Percentiles rank a stretch among this genome's conserved stretches.
Evolutionary conservation across 2,113 vertebrate genomes (phyloP).

Genomic region (Columba livia): DNA sequence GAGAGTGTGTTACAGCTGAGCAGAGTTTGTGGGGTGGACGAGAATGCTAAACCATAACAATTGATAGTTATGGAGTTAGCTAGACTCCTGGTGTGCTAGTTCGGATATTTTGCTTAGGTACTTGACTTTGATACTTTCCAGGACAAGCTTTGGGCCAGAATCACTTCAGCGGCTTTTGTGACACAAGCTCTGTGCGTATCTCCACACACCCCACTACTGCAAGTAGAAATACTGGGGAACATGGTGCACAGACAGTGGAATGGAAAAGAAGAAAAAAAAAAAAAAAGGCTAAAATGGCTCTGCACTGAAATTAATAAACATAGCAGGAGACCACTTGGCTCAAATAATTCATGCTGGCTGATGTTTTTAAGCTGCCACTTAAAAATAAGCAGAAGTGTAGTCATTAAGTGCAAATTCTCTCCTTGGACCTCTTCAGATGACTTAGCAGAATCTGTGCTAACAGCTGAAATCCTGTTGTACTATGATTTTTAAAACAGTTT

Average conservation of each 20-base stretch:
- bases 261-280: not conserved
- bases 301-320: slow-evolving; percentile 6
- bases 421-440: not conserved
- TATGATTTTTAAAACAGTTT: not conserved
- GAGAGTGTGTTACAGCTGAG: not conserved
- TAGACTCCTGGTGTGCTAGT: not conserved
- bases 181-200: not conserved
- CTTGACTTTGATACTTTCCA: not conserved
- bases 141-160: not conserved
- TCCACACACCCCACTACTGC: not conserved
- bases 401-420: not conserved
- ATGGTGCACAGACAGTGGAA: not conserved
- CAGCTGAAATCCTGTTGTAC: not conserved
- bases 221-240: not conserved
- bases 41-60: not conserved
- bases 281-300: not conserved
- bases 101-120: not conserved
- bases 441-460: not conserved
- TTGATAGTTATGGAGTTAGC: not conserved
- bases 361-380: slow-evolving; percentile 9
- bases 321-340: not conserved
- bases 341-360: not conserved
- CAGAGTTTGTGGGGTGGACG: not conserved
- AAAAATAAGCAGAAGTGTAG: not conserved
- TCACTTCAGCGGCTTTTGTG: not conserved